Percentiles rank a stretch among this genome's conserved stretches.
phyloP scores from a whole-genome alignment of 1,140 invertebrate genomes.

The Eriocheir sinensis region DNA sequence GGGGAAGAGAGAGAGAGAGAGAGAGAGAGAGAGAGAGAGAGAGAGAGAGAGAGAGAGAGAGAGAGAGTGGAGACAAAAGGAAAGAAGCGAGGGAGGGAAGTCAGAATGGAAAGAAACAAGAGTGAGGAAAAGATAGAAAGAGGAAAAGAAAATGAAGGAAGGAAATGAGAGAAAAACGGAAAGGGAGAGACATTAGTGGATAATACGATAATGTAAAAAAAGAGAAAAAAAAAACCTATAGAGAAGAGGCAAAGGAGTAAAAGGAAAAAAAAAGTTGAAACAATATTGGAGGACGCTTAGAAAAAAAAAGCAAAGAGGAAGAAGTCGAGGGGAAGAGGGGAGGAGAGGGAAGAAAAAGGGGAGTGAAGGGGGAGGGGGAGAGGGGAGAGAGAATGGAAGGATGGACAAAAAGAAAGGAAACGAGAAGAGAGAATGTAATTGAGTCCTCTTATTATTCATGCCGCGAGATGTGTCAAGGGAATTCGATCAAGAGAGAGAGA shows the following conservation, averaged over 20 bases:
- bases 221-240: not conserved
- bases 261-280: not conserved
- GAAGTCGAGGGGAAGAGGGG: not conserved
- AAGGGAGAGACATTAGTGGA: not conserved
- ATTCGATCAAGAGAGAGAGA: no score
- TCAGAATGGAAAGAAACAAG: conserved; percentile 14
- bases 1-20: no score
- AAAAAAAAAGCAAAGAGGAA: conserved; percentile 35
- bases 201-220: no score
- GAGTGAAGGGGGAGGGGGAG: not conserved
- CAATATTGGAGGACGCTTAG: no score
- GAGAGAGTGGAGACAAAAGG: not conserved
- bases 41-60: not conserved
- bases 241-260: not conserved
- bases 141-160: not conserved
- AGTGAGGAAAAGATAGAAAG: not conserved
- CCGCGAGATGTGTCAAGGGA: no score
- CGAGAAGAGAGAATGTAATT: no score
- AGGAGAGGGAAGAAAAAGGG: not conserved
- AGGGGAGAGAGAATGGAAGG: not conserved
- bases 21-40: not conserved
- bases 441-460: no score
- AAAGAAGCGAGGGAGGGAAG: not conserved
- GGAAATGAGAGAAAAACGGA: not conserved
- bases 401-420: no score